phyloP scores from a whole-genome alignment of 2,888 invertebrate species.

The Sesamia inferens region DNA sequence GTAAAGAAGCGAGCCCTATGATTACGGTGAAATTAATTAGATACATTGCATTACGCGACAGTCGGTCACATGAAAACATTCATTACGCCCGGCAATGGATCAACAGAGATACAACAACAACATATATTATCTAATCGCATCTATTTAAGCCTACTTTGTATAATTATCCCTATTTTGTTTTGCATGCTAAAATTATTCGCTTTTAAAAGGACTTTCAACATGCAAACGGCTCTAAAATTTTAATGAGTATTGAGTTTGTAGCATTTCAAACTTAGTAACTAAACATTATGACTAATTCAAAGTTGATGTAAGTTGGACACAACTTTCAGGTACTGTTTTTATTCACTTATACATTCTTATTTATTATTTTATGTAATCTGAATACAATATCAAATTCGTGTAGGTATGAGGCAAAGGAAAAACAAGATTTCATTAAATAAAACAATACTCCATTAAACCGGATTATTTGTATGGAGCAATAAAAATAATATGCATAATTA shows the following conservation, averaged over 20 bases:
- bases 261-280: conserved; percentile 42
- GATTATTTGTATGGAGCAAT: conserved; percentile 61
- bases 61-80: conserved; percentile 61
- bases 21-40: conserved; percentile 54
- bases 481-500: conserved; percentile 62
- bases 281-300: conserved; percentile 45
- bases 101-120: conserved; percentile 63
- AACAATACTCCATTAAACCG: conserved; percentile 58
- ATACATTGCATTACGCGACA: conserved; percentile 58
- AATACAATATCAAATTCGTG: conserved; percentile 15
- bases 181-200: conserved; percentile 58
- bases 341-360: neutral
- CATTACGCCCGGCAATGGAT: conserved; percentile 62
- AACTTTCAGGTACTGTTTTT: conserved; percentile 3
- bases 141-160: conserved; percentile 63
- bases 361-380: neutral
- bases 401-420: conserved; percentile 37
- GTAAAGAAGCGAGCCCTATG: conserved; percentile 46
- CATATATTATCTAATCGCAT: conserved; percentile 63
- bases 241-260: conserved; percentile 44
- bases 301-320: conserved; percentile 32
- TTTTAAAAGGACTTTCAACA: conserved; percentile 58
- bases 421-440: conserved; percentile 28
- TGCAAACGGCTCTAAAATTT: conserved; percentile 56
- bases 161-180: conserved; percentile 60